phyloP scores from a whole-genome alignment of 1,140 invertebrate genomes.

The Periplaneta americana region DNA sequence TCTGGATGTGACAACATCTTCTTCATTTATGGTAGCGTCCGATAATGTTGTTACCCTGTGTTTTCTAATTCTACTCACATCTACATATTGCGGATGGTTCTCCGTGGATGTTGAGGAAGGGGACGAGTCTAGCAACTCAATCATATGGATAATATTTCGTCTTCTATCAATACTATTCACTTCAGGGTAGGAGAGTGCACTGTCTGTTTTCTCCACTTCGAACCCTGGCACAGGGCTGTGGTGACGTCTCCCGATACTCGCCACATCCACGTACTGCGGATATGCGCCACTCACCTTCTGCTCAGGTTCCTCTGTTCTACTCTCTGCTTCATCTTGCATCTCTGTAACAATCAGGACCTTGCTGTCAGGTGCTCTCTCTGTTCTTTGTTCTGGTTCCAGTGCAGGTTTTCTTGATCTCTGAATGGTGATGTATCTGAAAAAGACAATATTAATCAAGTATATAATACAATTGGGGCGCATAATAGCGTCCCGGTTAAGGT shows the following conservation, averaged over 20 bases:
- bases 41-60: neutral
- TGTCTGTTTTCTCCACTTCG: neutral
- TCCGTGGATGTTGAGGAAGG: neutral
- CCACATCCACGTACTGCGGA: neutral
- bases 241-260: neutral
- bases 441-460: too few species aligned
- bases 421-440: slow-evolving; percentile 41
- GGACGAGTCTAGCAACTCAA: neutral
- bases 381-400: slow-evolving; percentile 14
- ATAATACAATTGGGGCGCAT: too few species aligned
- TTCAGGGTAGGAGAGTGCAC: neutral
- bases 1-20: neutral
- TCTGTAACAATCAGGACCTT: neutral
- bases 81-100: neutral
- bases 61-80: neutral
- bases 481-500: too few species aligned
- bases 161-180: neutral
- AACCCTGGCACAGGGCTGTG: neutral
- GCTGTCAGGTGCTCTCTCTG: neutral
- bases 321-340: neutral
- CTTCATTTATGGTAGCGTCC: too few species aligned
- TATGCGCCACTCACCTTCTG: neutral
- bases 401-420: slow-evolving; percentile 42
- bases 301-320: neutral
- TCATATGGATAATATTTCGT: neutral